A percentile compares a stretch with the other conserved stretches of the same genome.
Evolutionary conservation across 2,113 vertebrate genomes (phyloP).

Genomic region (Sardina pilchardus): DNA sequence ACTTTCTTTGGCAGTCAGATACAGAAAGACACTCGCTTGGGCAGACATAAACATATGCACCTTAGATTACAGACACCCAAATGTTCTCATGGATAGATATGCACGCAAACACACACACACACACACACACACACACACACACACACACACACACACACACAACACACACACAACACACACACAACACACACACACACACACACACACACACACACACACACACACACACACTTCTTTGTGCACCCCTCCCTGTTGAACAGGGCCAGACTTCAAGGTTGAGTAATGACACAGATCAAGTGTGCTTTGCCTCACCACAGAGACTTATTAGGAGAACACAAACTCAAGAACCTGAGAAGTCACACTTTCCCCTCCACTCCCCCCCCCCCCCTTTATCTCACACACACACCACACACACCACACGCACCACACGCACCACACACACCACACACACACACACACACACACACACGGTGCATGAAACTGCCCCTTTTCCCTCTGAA

Average conservation of each 20-base stretch:
- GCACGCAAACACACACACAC: not conserved
- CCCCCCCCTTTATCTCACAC: no score
- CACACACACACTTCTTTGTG: not conserved
- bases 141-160: not conserved
- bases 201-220: not conserved
- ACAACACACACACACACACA: not conserved
- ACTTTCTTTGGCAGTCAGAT: not conserved
- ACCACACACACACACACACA: not conserved
- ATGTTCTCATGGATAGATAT: not conserved
- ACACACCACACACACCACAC: not conserved
- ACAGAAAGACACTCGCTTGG: no score
- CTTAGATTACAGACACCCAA: not conserved
- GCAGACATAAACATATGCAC: no score
- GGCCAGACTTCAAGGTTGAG: not conserved
- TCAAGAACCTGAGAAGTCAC: not conserved
- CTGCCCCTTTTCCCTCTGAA: not conserved
- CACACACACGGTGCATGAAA: not conserved
- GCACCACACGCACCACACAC: not conserved
- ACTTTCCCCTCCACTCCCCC: not conserved
- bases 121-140: no score
- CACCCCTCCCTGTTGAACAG: constrained; percentile 3
- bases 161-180: not conserved
- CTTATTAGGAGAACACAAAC: constrained; percentile 5
- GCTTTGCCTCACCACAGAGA: not conserved
- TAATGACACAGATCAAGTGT: constrained; percentile 15